phyloP scores from a whole-genome alignment of 2,797 vertebrate species.

The Hyperoplus lanceolatus region DNA sequence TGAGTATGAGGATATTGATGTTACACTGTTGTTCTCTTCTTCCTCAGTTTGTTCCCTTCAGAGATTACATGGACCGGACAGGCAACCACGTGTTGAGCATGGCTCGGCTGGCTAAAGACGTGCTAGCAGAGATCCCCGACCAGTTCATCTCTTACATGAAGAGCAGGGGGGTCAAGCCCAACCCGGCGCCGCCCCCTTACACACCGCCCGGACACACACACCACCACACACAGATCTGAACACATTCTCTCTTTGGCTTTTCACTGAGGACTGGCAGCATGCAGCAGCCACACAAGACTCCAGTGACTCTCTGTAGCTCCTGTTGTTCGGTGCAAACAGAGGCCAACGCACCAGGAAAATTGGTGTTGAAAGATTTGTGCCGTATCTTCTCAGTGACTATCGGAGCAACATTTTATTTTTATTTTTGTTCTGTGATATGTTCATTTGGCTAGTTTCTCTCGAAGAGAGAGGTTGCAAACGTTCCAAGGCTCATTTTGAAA shows the following conservation, averaged over 20 bases:
- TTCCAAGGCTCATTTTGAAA: constrained; percentile 66
- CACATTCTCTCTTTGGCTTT: constrained; percentile 15
- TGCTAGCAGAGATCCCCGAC: constrained; percentile 97
- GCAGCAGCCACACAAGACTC: constrained; percentile 67
- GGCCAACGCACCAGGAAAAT: constrained; percentile 35
- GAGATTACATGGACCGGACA: constrained; percentile 94
- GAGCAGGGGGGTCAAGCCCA: constrained; percentile 93
- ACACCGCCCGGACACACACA: constrained; percentile 85
- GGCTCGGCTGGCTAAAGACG: constrained; percentile 95
- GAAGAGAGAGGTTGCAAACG: constrained; percentile 59
- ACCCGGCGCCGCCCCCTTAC: constrained; percentile 83
- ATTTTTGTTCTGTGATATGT: constrained; percentile 54
- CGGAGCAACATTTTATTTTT: constrained; percentile 57
- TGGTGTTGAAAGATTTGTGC: constrained; percentile 63
- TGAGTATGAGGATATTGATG: not conserved
- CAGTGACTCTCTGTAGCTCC: constrained; percentile 57
- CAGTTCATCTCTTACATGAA: constrained; percentile 99
- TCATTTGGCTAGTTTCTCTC: constrained; percentile 69
- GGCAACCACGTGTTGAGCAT: constrained; percentile 95
- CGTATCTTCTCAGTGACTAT: constrained; percentile 60
- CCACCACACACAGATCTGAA: constrained; percentile 90
- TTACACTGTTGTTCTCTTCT: constrained; percentile 21
- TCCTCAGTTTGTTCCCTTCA: constrained; percentile 93
- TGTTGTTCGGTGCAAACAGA: constrained; percentile 50
- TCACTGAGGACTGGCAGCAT: constrained; percentile 63